phyloP scores from a whole-genome alignment of 2,797 vertebrate genomes.

The Microhierax caerulescens region DNA sequence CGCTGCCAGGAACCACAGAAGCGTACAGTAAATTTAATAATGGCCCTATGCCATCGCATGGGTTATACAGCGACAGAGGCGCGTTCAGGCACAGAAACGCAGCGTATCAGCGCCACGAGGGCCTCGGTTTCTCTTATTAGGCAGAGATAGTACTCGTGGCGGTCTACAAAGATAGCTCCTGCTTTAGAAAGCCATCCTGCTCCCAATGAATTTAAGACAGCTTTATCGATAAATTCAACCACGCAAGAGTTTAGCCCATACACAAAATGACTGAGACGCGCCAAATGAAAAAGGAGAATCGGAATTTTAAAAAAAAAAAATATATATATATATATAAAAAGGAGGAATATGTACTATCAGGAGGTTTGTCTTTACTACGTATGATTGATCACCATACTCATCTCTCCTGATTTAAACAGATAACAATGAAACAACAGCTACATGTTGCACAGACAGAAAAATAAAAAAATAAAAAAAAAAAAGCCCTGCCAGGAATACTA shows the following conservation, averaged over 20 bases:
- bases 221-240: background rate
- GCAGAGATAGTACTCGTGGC: background rate
- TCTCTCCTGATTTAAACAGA: background rate
- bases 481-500: background rate
- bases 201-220: background rate
- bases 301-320: background rate
- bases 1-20: background rate
- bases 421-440: background rate
- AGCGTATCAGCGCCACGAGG: background rate
- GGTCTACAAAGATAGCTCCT: background rate
- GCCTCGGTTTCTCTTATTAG: background rate
- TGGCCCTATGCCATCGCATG: background rate
- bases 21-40: slow-evolving; percentile 18
- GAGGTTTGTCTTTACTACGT: background rate
- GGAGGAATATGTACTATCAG: background rate
- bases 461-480: no score
- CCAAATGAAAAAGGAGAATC: background rate
- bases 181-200: background rate
- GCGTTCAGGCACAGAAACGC: background rate
- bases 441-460: background rate
- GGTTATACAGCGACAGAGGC: background rate
- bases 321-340: no score
- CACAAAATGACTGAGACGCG: background rate
- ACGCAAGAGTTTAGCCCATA: background rate
- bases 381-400: background rate